Evolutionary conservation across 2,113 vertebrate genomes (phyloP), one percentile per base, ranked within the genome.

Genomic region (Charadrius vociferus): DNA sequence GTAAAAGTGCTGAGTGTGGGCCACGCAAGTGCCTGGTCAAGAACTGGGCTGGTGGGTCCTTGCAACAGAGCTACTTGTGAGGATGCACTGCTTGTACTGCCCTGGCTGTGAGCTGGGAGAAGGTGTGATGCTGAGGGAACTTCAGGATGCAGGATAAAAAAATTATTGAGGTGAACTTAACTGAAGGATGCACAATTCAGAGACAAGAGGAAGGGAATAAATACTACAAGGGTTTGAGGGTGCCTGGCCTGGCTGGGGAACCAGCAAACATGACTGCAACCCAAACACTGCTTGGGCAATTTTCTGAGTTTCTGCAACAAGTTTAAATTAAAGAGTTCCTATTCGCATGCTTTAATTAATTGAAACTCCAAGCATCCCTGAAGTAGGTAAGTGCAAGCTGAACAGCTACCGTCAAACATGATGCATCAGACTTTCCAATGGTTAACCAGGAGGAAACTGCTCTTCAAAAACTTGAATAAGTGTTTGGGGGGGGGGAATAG

Each of bases 271-370:
- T 0, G 1, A 14, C 10, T 36, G 62, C 75, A 84, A 52, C 20
- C 47, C n/a, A 45, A 74, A 47, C 30, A 17, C 16, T 0, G 0
- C 14, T 5, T 0, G 0, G 52, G 18, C 23, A 32, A 34, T 24
- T 39, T 50, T 45, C 37, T 30, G n/a, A 26, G 19, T 59, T 88
- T 61, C 82, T 86, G 24, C 27, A 39, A 6, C 6, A 21, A 17
- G 20, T 34, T 56, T 27, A 55, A n/a, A 3, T 2, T 24, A 58
- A 63, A 53, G 50, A 63, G 45, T 85, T 81, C 41, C 18, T 24
- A 47, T 56, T 59, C 10, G 9, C 0, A 2, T 4, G 1, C 18
- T 14, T 36, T 22, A 63, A 67, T 2, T 8, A 85, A 58, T 37
- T 18, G 49, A 77, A 92, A 34, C 39, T 37, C 58, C 17, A 30